phyloP scores from a whole-genome alignment of 2,888 invertebrate genomes.

The Helicoverpa assulta region DNA sequence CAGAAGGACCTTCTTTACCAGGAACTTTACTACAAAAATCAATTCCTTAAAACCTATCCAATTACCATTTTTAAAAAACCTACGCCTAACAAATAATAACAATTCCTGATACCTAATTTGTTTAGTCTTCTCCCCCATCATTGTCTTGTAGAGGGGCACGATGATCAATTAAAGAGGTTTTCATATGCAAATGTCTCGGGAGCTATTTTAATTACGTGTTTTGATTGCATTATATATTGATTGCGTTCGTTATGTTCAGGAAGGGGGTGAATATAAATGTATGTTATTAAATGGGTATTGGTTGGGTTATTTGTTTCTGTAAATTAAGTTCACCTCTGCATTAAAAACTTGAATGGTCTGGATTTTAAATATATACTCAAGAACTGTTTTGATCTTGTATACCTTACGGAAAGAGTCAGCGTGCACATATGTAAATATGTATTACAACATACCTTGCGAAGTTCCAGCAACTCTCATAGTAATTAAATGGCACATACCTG shows the following conservation, averaged over 20 bases:
- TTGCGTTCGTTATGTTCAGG: constrained; percentile 77
- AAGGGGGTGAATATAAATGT: constrained; percentile 71
- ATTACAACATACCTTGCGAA: constrained; percentile 32
- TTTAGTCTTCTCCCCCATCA: constrained; percentile 66
- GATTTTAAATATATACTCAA: no score
- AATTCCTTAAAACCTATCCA: background rate
- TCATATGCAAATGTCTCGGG: constrained; percentile 88
- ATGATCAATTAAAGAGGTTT: constrained; percentile 88
- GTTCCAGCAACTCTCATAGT: background rate
- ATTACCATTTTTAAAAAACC: background rate
- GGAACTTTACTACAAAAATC: no score
- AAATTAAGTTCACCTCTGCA: constrained; percentile 10
- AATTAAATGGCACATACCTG: constrained; percentile 33
- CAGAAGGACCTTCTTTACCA: no score
- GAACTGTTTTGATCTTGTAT: no score
- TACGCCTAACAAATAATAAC: constrained; percentile 45
- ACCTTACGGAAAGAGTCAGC: no score
- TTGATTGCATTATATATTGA: constrained; percentile 88
- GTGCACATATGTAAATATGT: no score
- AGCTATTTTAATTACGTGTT: constrained; percentile 87
- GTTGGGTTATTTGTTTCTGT: constrained; percentile 24
- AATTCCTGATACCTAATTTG: constrained; percentile 75
- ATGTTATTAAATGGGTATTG: constrained; percentile 61
- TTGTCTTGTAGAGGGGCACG: constrained; percentile 73
- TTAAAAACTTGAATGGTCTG: no score